Conservation (phyloP, 1,140 invertebrate species). For the Oreohelix idahoensis region DNA sequence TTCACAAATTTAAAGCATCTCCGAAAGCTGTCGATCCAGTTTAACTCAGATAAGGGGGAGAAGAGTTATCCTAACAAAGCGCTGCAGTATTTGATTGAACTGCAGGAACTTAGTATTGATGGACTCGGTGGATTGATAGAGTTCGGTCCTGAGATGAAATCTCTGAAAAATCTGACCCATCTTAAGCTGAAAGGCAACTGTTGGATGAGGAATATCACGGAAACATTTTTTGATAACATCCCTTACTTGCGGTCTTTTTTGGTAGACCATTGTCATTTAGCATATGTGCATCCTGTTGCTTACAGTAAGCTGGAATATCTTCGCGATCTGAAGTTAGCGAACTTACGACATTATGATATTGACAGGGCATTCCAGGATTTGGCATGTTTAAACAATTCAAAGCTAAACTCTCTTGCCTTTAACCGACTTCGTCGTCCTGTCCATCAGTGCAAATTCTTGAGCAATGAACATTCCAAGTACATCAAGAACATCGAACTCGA, state of each 20-base stretch:
- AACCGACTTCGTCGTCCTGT: background rate
- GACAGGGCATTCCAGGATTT: background rate
- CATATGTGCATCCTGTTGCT: background rate
- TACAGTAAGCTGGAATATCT: background rate
- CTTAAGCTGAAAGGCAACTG: background rate
- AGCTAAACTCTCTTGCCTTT: background rate
- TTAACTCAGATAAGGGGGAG: background rate
- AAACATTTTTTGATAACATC: constrained; percentile 10
- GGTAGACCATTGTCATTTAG: background rate
- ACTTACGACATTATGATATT: background rate
- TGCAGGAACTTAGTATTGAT: background rate
- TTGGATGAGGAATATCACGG: background rate
- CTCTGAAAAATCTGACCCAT: background rate
- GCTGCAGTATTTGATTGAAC: background rate
- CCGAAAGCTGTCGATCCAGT: background rate
- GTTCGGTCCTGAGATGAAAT: background rate
- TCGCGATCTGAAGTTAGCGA: background rate
- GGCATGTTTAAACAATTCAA: background rate
- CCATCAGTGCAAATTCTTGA: background rate
- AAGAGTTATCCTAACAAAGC: background rate
- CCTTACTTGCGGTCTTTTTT: background rate
- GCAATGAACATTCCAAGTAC: background rate
- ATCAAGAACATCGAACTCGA: background rate
- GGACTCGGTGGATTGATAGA: background rate
- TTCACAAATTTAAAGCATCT: background rate